phyloP scores from a whole-genome alignment of 2,113 vertebrate genomes.

The Miniopterus natalensis region DNA sequence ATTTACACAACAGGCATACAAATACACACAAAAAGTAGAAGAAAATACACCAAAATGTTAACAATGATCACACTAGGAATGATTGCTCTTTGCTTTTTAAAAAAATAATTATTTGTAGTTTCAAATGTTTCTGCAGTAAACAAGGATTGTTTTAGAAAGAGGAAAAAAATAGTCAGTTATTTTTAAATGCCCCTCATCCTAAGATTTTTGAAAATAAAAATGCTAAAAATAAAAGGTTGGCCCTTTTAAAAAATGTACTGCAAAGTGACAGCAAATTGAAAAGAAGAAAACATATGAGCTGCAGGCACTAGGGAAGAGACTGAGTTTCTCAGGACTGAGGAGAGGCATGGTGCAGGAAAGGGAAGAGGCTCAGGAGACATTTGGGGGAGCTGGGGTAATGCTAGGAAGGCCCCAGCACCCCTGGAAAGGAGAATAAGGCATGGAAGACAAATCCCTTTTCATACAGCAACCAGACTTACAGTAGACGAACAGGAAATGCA shows the following conservation, averaged over 20 bases:
- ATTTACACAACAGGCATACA: not conserved
- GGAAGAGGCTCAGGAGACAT: not conserved
- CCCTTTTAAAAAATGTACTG: not conserved
- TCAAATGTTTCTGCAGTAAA: not conserved
- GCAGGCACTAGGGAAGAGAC: not conserved
- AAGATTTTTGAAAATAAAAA: slow-evolving; percentile 56
- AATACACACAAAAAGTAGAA: not conserved
- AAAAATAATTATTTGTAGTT: slow-evolving; percentile 4
- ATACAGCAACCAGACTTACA: not conserved
- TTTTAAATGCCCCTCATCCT: not conserved
- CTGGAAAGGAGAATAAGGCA: not conserved
- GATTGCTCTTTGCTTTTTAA: not conserved
- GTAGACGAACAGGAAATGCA: not conserved
- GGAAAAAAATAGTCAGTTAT: not conserved
- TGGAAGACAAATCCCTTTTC: not conserved
- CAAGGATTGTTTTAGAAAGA: not conserved
- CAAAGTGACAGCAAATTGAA: not conserved
- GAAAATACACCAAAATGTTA: not conserved
- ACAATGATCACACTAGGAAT: not conserved
- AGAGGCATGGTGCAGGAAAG: not conserved
- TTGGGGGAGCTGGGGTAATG: too few relatives aligned
- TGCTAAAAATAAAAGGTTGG: slow-evolving; percentile 18
- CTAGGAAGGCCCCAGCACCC: not conserved
- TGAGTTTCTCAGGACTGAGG: not conserved
- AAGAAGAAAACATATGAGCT: not conserved